A percentile compares a stretch with the other conserved stretches of the same genome.
These are phyloP conservation scores for Antechinus stuartii DNA, from an alignment of 2,113 vertebrate species.

Conservation along the genomic window DNA sequence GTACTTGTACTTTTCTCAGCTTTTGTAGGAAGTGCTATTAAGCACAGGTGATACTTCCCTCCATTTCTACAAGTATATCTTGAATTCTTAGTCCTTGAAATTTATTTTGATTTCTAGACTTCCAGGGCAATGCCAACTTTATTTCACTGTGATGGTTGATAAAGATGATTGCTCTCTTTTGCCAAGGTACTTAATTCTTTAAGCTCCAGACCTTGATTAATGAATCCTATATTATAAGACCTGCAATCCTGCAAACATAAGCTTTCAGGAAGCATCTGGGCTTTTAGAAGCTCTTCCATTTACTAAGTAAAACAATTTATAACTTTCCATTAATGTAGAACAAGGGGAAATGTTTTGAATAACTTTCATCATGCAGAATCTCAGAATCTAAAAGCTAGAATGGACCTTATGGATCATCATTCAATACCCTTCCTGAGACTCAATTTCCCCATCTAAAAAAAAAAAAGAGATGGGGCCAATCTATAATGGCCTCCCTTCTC, in stretches of 20 bases:
- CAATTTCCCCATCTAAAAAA: background rate
- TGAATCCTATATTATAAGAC: conserved; percentile 22
- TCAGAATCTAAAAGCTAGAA: background rate
- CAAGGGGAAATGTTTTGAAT: conserved; percentile 33
- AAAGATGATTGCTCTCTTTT: background rate
- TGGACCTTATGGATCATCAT: background rate
- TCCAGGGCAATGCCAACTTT: background rate
- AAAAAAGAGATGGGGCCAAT: background rate
- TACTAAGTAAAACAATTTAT: conserved; percentile 68
- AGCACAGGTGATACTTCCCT: background rate
- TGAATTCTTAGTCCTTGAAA: background rate
- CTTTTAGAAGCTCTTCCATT: conserved; percentile 57
- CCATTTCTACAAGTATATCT: background rate
- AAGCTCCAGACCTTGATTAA: conserved; percentile 59
- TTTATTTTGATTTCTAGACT: background rate
- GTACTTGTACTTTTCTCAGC: background rate
- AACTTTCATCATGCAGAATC: background rate
- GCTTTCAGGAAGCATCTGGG: conserved; percentile 55
- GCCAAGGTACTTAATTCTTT: background rate
- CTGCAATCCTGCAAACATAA: conserved; percentile 63
- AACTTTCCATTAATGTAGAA: conserved; percentile 57
- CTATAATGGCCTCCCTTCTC: background rate
- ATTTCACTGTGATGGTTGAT: background rate
- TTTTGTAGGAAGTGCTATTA: background rate
- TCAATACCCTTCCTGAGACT: background rate